A percentile compares a stretch with the other conserved stretches of the same genome.
Conservation (phyloP, 2,888 invertebrate species). For the Bellardia pandia region DNA sequence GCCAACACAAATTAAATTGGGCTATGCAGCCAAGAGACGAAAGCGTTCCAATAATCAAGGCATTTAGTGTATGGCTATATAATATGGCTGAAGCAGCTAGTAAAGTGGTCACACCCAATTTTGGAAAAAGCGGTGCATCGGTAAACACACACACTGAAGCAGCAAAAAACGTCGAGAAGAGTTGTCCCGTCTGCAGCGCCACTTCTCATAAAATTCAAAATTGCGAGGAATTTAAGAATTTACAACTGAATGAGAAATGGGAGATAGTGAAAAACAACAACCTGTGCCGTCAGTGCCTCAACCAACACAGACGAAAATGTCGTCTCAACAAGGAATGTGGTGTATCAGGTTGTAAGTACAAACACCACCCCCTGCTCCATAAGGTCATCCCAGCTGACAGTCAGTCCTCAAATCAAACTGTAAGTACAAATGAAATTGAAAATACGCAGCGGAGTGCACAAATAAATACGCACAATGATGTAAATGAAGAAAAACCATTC, state of each 20-base stretch:
- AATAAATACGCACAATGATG: not conserved
- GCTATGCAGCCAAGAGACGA: slow-evolving; percentile 32
- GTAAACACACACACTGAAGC: slow-evolving; percentile 22
- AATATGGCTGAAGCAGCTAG: slow-evolving; percentile 41
- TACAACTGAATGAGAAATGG: slow-evolving; percentile 32
- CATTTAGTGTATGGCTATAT: slow-evolving; percentile 38
- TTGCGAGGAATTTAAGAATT: not conserved
- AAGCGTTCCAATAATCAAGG: slow-evolving; percentile 11
- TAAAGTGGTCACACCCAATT: slow-evolving; percentile 20
- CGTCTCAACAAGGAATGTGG: slow-evolving; percentile 10
- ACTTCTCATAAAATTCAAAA: not conserved
- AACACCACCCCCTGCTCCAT: slow-evolving; percentile 17
- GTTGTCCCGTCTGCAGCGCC: no score
- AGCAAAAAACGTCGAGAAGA: no score
- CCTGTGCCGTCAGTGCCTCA: slow-evolving; percentile 39
- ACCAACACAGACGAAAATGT: slow-evolving; percentile 29
- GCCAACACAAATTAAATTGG: slow-evolving; percentile 39
- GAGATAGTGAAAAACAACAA: not conserved
- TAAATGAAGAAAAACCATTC: not conserved
- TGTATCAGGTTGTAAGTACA: slow-evolving; percentile 3
- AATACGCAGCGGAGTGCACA: slow-evolving; percentile 22
- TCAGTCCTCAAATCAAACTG: slow-evolving; percentile 4
- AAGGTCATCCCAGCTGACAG: not conserved
- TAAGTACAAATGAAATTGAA: slow-evolving; percentile 24
- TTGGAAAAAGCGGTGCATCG: not conserved